Evolutionary conservation across 1,140 invertebrate genomes (phyloP).

Genomic region (Oncopodura yosiiana): DNA sequence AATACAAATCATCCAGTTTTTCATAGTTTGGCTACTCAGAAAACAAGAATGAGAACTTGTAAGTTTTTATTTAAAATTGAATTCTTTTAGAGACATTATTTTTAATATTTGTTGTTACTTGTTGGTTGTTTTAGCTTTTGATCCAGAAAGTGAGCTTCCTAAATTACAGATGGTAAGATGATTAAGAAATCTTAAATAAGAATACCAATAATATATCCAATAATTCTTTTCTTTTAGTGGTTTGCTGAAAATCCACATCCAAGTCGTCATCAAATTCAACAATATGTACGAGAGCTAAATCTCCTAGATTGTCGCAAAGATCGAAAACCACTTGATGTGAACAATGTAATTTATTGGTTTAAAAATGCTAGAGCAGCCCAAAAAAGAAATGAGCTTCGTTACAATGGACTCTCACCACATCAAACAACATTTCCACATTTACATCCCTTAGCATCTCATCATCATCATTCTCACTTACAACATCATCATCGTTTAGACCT

Average conservation of each 20-base stretch:
- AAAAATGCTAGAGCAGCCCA: slow-evolving; percentile 88
- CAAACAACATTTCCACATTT: slow-evolving; percentile 10
- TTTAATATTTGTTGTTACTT: no score
- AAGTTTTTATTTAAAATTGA: no score
- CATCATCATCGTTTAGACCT: not conserved
- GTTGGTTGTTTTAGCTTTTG: no score
- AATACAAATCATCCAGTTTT: slow-evolving; percentile 31
- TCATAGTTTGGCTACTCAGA: slow-evolving; percentile 52
- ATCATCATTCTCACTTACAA: slow-evolving; percentile 2
- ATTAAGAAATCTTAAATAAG: not conserved
- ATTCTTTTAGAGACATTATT: no score
- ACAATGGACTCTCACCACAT: slow-evolving; percentile 30
- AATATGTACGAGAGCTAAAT: slow-evolving; percentile 88
- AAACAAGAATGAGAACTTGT: slow-evolving; percentile 83
- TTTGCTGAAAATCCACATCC: slow-evolving; percentile 94
- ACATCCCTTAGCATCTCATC: slow-evolving; percentile 6
- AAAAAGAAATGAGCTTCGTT: slow-evolving; percentile 33
- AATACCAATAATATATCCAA: not conserved
- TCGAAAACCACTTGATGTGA: slow-evolving; percentile 85
- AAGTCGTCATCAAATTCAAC: slow-evolving; percentile 78
- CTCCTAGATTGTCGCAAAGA: slow-evolving; percentile 80
- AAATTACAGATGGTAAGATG: slow-evolving; percentile 71
- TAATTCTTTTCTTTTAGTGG: slow-evolving; percentile 38
- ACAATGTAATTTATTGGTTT: slow-evolving; percentile 98
- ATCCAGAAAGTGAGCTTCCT: slow-evolving; percentile 89